Evolutionary conservation across 2,888 invertebrate species (phyloP).

Genomic region (Eurytoma adleriae): DNA sequence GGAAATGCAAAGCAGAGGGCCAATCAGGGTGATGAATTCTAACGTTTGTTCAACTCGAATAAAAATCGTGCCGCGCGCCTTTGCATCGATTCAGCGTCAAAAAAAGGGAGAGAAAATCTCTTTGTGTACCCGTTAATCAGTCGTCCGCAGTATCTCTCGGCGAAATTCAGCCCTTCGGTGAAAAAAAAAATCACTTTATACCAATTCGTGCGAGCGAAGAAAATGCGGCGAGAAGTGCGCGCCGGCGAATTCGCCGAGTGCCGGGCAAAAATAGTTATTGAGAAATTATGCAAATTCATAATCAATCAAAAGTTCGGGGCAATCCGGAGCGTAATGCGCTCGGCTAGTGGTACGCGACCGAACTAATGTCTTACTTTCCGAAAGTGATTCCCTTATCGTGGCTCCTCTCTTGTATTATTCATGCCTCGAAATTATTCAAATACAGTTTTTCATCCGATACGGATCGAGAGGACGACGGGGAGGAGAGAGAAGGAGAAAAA

Average conservation of each 20-base stretch:
- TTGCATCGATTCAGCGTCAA: no score
- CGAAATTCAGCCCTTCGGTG: no score
- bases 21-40: no score
- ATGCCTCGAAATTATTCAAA: slow-evolving; percentile 53
- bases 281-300: slow-evolving; percentile 49
- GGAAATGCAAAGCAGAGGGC: no score
- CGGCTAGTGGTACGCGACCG: slow-evolving; percentile 34
- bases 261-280: slow-evolving; percentile 39
- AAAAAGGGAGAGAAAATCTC: no score
- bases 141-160: no score
- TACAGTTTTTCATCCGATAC: slow-evolving; percentile 49
- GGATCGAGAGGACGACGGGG: slow-evolving; percentile 31
- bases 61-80: no score
- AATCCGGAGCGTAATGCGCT: slow-evolving; percentile 34
- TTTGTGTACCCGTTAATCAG: no score
- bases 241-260: slow-evolving; percentile 13
- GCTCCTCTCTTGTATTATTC: slow-evolving; percentile 49
- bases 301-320: slow-evolving; percentile 48
- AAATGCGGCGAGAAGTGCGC: neutral
- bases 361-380: slow-evolving; percentile 48
- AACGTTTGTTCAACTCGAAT: no score
- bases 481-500: neutral
- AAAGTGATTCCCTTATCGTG: slow-evolving; percentile 52
- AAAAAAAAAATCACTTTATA: no score
- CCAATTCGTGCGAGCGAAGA: neutral